Conservation (phyloP, 2,113 vertebrate species). For the Harpagus bidentatus region DNA sequence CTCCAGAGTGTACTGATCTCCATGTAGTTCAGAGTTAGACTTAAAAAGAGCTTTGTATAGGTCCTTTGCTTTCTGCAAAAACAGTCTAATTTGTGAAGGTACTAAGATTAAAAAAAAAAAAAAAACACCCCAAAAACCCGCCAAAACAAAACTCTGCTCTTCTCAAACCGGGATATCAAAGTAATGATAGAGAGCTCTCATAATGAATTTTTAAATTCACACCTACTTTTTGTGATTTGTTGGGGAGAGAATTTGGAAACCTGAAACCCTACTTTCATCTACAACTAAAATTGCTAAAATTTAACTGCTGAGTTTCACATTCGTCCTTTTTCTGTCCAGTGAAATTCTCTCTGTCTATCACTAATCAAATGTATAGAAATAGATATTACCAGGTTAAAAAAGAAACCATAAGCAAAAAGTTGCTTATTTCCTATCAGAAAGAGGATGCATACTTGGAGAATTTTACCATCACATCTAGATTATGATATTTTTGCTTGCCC, state of each 20-base stretch:
- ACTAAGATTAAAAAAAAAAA: background rate
- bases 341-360: background rate
- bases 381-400: background rate
- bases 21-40: background rate
- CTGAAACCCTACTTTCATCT: background rate
- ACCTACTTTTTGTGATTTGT: background rate
- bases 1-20: background rate
- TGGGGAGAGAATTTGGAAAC: background rate
- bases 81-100: background rate
- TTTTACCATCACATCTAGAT: background rate
- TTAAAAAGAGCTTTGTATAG: background rate
- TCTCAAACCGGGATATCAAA: background rate
- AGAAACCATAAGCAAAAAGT: background rate
- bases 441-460: background rate
- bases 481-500: background rate
- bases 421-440: background rate
- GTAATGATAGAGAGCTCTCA: background rate
- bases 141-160: background rate
- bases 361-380: background rate
- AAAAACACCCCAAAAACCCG: background rate
- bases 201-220: background rate
- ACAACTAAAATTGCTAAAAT: background rate
- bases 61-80: background rate
- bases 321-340: background rate
- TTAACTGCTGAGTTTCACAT: background rate